These are phyloP conservation scores for Caenorhabditis sp. DNA, from an alignment of 2,888 invertebrate genomes.

Conservation along the genomic window DNA sequence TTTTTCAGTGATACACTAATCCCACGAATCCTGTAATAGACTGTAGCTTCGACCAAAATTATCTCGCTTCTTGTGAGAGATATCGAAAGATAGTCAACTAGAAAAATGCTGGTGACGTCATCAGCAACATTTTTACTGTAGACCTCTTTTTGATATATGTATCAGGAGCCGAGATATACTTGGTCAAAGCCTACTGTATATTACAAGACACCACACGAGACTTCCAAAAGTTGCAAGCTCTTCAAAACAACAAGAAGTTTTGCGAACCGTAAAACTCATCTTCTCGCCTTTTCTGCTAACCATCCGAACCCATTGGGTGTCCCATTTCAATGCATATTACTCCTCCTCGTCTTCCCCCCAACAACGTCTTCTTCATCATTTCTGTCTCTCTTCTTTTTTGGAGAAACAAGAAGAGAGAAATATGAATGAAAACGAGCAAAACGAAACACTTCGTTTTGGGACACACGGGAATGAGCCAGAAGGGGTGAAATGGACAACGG, in stretches of 20 bases:
- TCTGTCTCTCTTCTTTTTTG: conserved; percentile 3
- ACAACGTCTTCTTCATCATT: not conserved
- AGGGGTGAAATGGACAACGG: not conserved
- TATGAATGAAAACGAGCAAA: conserved; percentile 61
- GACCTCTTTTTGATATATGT: no score
- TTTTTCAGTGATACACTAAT: no score
- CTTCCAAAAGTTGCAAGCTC: not conserved
- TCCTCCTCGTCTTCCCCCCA: conserved; percentile 5
- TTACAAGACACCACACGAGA: no score
- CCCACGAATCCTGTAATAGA: no score
- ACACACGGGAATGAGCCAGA: conserved; percentile 21
- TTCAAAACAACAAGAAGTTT: not conserved
- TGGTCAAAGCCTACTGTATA: no score
- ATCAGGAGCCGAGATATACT: no score
- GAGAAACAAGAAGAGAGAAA: conserved; percentile 25
- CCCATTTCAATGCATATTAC: conserved; percentile 65
- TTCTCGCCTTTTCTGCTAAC: not conserved
- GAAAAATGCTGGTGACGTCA: no score
- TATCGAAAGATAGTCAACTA: no score
- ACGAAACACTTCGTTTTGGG: conserved; percentile 43
- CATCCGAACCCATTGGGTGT: conserved; percentile 33
- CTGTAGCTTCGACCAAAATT: no score
- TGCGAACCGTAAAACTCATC: conserved; percentile 11
- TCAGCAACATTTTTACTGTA: no score
- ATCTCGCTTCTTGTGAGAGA: no score